Evolutionary conservation across 2,113 vertebrate species (phyloP).

Genomic region (Nyctibius bracteatus): DNA sequence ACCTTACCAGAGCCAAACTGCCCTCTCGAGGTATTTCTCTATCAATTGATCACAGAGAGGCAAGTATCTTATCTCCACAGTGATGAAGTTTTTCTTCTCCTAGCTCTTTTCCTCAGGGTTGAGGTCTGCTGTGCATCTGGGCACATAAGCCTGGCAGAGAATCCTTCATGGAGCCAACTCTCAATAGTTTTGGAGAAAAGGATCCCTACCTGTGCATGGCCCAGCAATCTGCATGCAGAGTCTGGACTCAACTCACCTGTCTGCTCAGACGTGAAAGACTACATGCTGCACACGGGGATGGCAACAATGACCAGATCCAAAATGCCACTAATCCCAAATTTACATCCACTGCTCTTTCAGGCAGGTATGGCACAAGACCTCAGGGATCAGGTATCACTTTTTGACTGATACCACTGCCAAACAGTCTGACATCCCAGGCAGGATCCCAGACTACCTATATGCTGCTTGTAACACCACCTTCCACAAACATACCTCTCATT

Average conservation of each 20-base stretch:
- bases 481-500: fast-evolving
- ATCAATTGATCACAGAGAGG: fast-evolving
- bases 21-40: not conserved
- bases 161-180: not conserved
- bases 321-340: not conserved
- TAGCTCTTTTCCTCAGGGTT: not conserved
- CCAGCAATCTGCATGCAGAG: not conserved
- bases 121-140: not conserved
- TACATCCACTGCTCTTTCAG: not conserved
- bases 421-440: not conserved
- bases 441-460: not conserved
- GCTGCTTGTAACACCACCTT: not conserved
- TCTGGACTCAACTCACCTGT: not conserved
- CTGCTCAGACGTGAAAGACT: not conserved
- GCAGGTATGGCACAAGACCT: not conserved
- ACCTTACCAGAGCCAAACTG: not conserved
- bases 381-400: not conserved
- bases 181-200: not conserved
- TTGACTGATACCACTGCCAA: not conserved
- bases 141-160: not conserved
- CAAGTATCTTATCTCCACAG: not conserved
- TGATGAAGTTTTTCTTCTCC: not conserved
- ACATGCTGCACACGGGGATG: not conserved
- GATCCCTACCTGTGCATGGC: not conserved
- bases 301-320: not conserved